Base-by-base conservation (phyloP, 2,113 vertebrate species). In the Chlamydotis undulata region DNA sequence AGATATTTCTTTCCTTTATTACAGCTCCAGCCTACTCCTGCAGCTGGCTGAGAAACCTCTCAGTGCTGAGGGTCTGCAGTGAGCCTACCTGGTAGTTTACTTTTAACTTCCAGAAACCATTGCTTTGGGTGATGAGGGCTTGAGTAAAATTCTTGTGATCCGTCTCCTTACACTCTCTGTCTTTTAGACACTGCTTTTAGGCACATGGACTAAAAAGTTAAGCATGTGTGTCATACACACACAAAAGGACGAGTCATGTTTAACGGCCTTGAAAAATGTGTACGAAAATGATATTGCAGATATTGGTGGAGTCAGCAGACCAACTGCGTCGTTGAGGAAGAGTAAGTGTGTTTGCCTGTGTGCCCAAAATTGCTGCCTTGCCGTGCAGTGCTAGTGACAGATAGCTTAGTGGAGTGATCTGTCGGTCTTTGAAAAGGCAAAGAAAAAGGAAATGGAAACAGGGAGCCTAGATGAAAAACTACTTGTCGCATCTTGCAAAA, bases 391-490 rank as follows among this genome's bases (percentile, higher is more conserved):
- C 45, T 87, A 13, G 56, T 35, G 52, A 56, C 70, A 77, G 67
- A 82, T 81, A 87, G 71, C 69, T 89, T 60, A 45, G 73, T 39
- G 65, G 69, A 71, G 49, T 49, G 71, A 69, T 65, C 56, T 83
- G 60, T 75, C 28, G 8, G 37, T 61, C 69, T 84, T 84, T 1
- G 4, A 81, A 87, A 89, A 94, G 68, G 61, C 43, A 64, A 29
- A 71, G 79, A 52, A 63, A 79, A 81, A 59, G 80, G 65, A 91
- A 81, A 75, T 79, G 33, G 77, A 45, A 89, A 86, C 59, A 82
- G 33, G 47, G 75, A 87, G 23, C 49, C 47, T 41, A 52, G 82
- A 92, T 95, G 75, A 93, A 90, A 94, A 94, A 85, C 53, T 71
- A 6, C 61, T 56, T 84, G 74, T 94, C 90, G 47, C 49, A 33